Evolutionary conservation across 2,797 vertebrate genomes (phyloP).

Genomic region (Myotis planiceps): DNA sequence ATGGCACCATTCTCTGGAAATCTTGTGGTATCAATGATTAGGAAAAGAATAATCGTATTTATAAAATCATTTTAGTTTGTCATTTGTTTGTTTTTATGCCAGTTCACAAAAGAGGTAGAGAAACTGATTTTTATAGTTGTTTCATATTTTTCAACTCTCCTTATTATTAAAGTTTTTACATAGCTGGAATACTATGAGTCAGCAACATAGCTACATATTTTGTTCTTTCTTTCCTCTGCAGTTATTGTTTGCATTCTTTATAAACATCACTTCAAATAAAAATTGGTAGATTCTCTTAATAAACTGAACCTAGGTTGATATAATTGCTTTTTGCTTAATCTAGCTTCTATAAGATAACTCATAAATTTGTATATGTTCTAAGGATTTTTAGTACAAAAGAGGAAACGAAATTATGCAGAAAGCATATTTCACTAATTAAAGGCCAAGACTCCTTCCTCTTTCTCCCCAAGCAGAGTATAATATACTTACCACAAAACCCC

Average conservation of each 20-base stretch:
- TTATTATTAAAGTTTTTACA: conserved; percentile 4
- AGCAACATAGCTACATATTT: not conserved
- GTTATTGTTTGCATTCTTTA: not conserved
- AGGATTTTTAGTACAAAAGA: not conserved
- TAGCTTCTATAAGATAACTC: not conserved
- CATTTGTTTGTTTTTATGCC: conserved; percentile 4
- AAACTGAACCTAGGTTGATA: not conserved
- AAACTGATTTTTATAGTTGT: not conserved
- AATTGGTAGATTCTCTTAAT: not conserved
- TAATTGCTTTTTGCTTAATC: not conserved
- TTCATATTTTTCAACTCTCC: not conserved
- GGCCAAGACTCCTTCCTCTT: conserved; percentile 6
- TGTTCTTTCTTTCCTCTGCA: not conserved
- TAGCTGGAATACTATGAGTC: not conserved
- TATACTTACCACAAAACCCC: not conserved
- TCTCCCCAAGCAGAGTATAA: not conserved
- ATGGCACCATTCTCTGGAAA: not conserved
- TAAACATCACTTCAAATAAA: conserved; percentile 17
- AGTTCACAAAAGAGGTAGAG: not conserved
- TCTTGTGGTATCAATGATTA: not conserved
- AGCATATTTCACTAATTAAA: not conserved
- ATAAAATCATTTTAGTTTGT: conserved; percentile 23
- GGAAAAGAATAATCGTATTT: conserved; percentile 23
- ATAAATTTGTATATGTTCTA: not conserved
- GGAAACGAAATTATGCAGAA: not conserved